phyloP scores from a whole-genome alignment of 2,113 vertebrate species.

The Pygoscelis antarcticus region DNA sequence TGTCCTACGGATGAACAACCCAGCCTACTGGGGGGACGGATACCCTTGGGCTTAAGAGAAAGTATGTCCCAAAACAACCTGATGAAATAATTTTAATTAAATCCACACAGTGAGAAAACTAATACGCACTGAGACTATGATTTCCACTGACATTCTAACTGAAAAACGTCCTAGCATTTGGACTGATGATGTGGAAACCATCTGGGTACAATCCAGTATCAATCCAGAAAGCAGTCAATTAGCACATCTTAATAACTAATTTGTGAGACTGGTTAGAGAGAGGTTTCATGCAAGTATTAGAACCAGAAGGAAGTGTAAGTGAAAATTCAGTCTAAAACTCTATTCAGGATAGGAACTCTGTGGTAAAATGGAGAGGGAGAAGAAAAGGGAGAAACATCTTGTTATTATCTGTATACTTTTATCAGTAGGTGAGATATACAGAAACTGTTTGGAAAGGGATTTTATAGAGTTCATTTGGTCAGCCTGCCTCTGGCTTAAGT shows the following conservation, averaged over 20 bases:
- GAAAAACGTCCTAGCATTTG: background rate
- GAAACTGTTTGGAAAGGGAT: background rate
- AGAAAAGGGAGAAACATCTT: background rate
- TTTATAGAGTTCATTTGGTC: background rate
- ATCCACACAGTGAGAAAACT: background rate
- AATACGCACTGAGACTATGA: background rate
- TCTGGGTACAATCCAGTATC: background rate
- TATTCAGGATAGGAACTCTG: background rate
- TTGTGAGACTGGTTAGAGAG: background rate
- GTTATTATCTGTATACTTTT: background rate
- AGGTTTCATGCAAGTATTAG: background rate
- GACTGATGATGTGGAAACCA: background rate
- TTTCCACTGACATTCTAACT: background rate
- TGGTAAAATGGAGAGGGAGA: background rate
- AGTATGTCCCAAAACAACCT: background rate
- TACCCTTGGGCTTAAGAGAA: background rate
- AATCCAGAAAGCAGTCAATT: background rate
- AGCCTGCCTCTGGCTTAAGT: background rate
- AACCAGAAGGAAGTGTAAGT: background rate
- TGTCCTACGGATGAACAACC: background rate
- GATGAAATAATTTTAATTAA: background rate
- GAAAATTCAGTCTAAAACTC: background rate
- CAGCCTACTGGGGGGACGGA: background rate
- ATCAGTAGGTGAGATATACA: background rate
- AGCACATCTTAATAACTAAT: background rate